Percentiles rank a stretch among this genome's conserved stretches.
These are phyloP conservation scores for Anticlea derivata DNA, from an alignment of 2,888 invertebrate species.

Conservation along the genomic window DNA sequence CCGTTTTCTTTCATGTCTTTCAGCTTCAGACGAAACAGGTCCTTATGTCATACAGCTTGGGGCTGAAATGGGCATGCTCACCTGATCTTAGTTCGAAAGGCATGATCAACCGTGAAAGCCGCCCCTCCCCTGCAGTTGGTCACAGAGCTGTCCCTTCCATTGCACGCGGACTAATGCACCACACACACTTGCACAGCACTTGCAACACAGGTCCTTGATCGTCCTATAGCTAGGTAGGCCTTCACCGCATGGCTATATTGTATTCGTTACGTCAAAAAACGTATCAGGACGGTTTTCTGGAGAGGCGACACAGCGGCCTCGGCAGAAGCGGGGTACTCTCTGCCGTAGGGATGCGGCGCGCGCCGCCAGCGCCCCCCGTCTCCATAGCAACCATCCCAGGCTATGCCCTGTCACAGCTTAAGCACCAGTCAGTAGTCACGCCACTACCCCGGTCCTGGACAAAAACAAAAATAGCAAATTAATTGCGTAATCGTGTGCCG, in stretches of 20 bases:
- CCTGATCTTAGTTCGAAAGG: slow-evolving; percentile 80
- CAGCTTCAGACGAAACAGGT: slow-evolving; percentile 27
- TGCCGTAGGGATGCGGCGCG: slow-evolving; percentile 75
- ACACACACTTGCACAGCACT: slow-evolving; percentile 59
- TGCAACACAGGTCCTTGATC: background rate
- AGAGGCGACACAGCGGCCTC: slow-evolving; percentile 64
- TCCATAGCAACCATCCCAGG: slow-evolving; percentile 73
- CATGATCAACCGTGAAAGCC: slow-evolving; percentile 73
- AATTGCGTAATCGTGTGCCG: slow-evolving; percentile 76
- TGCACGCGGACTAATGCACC: slow-evolving; percentile 61
- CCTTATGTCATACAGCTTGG: slow-evolving; percentile 31
- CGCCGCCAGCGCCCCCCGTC: slow-evolving; percentile 77
- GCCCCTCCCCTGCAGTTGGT: slow-evolving; percentile 65
- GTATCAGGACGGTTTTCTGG: slow-evolving; percentile 47
- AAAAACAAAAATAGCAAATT: slow-evolving; percentile 82
- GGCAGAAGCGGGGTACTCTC: slow-evolving; percentile 69
- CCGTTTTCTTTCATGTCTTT: slow-evolving; percentile 22
- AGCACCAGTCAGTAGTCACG: background rate
- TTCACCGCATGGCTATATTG: slow-evolving; percentile 51
- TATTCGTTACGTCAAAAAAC: slow-evolving; percentile 62
- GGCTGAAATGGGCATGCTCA: slow-evolving; percentile 58
- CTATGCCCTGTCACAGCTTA: slow-evolving; percentile 50
- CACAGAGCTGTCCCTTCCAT: slow-evolving; percentile 69
- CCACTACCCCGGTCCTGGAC: slow-evolving; percentile 63
- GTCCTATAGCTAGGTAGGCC: slow-evolving; percentile 11